Base-by-base conservation (phyloP, 2,888 invertebrate genomes). In the Rhagium mordax region DNA sequence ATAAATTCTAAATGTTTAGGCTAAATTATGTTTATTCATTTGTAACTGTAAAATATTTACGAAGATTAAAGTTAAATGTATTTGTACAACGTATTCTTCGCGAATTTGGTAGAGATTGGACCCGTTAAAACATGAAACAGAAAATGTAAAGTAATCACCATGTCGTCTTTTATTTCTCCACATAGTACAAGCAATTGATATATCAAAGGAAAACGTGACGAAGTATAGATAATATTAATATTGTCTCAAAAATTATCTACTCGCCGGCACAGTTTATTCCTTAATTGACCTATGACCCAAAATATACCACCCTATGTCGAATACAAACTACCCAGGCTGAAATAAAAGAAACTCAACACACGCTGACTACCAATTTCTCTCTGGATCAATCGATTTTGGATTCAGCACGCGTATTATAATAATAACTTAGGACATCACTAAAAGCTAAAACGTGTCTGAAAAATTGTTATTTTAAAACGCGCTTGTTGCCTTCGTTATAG, bases 401-500 rank as follows among this genome's bases (percentile, higher is more conserved):
- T 53, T 53, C 53, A 53, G 53, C n/a, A 21, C 20, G 3, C 21
- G 53, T 24, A 3, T 53, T 53, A 53, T 13, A 20, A 53, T 21
- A 18, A 21, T 18, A 53, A 18, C 13, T 53, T 53, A 20, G 21
- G 53, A 24, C 21, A 24, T 21, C 53, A 6, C 21, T 53, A 24
- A 53, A 53, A 53, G 53, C 53, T 21, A 53, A 21, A 53, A 2
- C 53, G n/a, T 53, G 53, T 53, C 21, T 20, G 53, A 53, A 20
- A 27, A 59, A 29, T 24, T 6, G 18, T 60, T 60, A 29, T 60
- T 60, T 62, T 15, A 62, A 62, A 62, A 41, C 48, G 15, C 13
- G 27, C 15, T 13, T 21, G 20, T 62, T 48, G 20, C 48, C 5
- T 21, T 41, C 41, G 13, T 41, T 41, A 48, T 47, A n/a, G 5